Percentiles rank a stretch among this genome's conserved stretches.
These are phyloP conservation scores for Marcusenius ussheri DNA, from an alignment of 2,113 vertebrate species.

Conservation along the genomic window DNA sequence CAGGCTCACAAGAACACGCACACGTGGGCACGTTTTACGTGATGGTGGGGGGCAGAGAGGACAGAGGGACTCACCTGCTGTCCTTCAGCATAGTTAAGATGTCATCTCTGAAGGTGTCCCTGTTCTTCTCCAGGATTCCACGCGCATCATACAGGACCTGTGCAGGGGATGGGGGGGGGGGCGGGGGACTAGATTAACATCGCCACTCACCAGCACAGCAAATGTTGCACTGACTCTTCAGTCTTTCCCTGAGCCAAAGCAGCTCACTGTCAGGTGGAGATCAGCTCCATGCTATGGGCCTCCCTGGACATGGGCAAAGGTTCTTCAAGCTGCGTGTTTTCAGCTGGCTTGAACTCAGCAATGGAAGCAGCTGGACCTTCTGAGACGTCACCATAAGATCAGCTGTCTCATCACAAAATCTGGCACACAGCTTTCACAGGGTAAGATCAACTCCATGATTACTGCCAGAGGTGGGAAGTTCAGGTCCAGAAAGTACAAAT, in stretches of 20 bases:
- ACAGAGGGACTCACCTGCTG: slow-evolving; percentile 65
- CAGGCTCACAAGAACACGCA: background rate
- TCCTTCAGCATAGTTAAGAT: slow-evolving; percentile 84
- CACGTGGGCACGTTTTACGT: slow-evolving; percentile 2
- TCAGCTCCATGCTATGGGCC: background rate
- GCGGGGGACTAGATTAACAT: background rate
- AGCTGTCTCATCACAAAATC: background rate
- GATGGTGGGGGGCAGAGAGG: background rate
- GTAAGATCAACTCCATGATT: background rate
- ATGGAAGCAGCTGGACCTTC: background rate
- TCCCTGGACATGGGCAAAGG: background rate
- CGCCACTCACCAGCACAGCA: background rate
- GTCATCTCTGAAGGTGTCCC: slow-evolving; percentile 87
- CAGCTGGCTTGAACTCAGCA: background rate
- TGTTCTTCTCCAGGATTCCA: slow-evolving; percentile 85
- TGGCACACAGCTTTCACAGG: background rate
- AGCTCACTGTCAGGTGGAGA: background rate
- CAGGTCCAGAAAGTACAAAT: background rate
- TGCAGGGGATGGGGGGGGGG: slow-evolving; percentile 1
- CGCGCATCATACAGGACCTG: slow-evolving; percentile 80
- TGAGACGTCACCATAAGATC: background rate
- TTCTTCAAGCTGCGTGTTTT: background rate
- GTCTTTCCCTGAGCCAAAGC: background rate
- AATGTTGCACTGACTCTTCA: background rate
- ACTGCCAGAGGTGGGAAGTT: background rate